Base-by-base conservation (phyloP, 1,140 invertebrate genomes). In the Octopus bimaculoides region DNA sequence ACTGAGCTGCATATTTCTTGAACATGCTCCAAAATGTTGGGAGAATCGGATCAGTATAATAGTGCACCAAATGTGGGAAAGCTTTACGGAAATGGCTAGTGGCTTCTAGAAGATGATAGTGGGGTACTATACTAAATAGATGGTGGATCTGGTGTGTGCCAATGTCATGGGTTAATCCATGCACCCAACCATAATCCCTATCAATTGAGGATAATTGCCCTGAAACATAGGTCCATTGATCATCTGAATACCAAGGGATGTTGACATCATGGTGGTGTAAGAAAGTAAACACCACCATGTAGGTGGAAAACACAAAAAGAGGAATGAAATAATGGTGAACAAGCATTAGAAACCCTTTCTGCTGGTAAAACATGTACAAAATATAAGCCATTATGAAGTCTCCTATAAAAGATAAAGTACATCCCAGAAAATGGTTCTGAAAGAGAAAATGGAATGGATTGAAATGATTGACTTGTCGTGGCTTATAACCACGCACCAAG, bases 161-260 rank as follows among this genome's bases (percentile, higher is more conserved):
- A 52, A 91, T 91, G 82, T 88, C 89, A 85, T 91, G 90, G 77
- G 90, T 88, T n/a, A 88, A 78, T 61, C 86, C 85, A 80, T 91
- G 90, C 75, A 89, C 90, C 81, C 89, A 87, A 8, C 90, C 90
- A 77, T 91, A 91, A 69, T 86, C 73, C 14, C 90, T 84, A 81
- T 91, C 90, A 52, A 91, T 86, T 8, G 90, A 91, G 61, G 90
- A 89, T 14, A 89, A 83, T 80, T 91, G 90, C 8, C 90, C 90
- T 69, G 84, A 82, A 8, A 91, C 89, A 82, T 88, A 90, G 75
- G 83, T 83, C 90, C 90, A 91, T 12, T 84, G 84, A 26, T 84
- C 83, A 55, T 90, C 87, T 12, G 88, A 86, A 79, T 89, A 91
- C 86, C 90, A 90, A n/a, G 91, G 86, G 75, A 90, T 88, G 53